phyloP scores from a whole-genome alignment of 2,888 invertebrate genomes.

The Drosophila setosimentum region DNA sequence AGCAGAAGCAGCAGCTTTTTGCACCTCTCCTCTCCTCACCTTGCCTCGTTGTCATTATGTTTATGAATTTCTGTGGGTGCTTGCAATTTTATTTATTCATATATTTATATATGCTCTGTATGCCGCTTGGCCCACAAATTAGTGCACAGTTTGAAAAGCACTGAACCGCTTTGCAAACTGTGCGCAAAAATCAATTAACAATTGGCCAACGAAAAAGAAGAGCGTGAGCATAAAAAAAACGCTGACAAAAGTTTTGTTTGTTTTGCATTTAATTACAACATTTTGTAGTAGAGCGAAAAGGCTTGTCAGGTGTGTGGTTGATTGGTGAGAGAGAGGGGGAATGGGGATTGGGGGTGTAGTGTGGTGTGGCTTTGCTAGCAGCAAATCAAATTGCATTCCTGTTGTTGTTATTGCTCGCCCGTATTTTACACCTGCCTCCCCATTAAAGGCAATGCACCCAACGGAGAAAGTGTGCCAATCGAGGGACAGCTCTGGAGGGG shows the following conservation, averaged over 20 bases:
- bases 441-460: slow-evolving; percentile 44
- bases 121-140: slow-evolving; percentile 40
- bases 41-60: slow-evolving; percentile 45
- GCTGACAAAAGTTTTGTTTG: slow-evolving; percentile 43
- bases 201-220: slow-evolving; percentile 8
- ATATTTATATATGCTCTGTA: slow-evolving; percentile 44
- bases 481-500: background rate
- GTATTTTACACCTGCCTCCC: slow-evolving; percentile 18
- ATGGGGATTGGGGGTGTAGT: background rate
- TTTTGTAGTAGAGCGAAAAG: slow-evolving; percentile 1
- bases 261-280: slow-evolving; percentile 48
- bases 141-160: slow-evolving; percentile 52
- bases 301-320: background rate
- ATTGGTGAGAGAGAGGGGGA: background rate
- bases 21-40: background rate
- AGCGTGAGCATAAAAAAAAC: background rate
- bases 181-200: slow-evolving; percentile 48
- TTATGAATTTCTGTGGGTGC: slow-evolving; percentile 39
- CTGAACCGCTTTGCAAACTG: slow-evolving; percentile 28
- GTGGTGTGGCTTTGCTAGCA: background rate
- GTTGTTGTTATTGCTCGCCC: slow-evolving; percentile 19
- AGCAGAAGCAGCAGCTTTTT: slow-evolving; percentile 17
- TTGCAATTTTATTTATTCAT: slow-evolving; percentile 56
- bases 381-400: slow-evolving; percentile 50
- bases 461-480: slow-evolving; percentile 40